Evolutionary conservation across 35 echinoderm and acorn worm species (phyloP), one percentile per base, ranked within the genome.

Genomic region (Diadema setosum): DNA sequence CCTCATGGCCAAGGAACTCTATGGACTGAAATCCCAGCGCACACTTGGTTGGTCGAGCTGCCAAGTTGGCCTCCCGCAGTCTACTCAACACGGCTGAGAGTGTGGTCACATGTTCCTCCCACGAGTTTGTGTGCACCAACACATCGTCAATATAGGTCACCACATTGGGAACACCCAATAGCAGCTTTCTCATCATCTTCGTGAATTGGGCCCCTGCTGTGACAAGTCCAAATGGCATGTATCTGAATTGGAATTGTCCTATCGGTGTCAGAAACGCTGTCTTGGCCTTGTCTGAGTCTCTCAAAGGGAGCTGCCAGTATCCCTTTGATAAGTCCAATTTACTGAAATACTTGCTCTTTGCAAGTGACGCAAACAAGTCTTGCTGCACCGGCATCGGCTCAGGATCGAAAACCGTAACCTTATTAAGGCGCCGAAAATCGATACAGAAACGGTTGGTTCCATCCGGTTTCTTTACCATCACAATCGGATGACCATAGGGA

Each of bases 71-170:
- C n/a, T n/a, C n/a, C n/a, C n/a, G n/a, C n/a, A n/a, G n/a, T n/a
- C n/a, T n/a, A n/a, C n/a, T n/a, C n/a, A n/a, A n/a, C n/a, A n/a
- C n/a, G n/a, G 30, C 26, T 23, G 5, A 17, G 5, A 95, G 3
- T 82, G 86, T 46, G 11, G 18, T 8, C 33, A 92, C 31, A 70
- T 95, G 89, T 56, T 91, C 83, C 24, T 86, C 75, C 50, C 82
- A 87, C 21, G 74, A 32, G 0, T 70, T 21, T 40, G 48, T 83
- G 45, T 81, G 73, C 0, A 89, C 80, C 5, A 65, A 30, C 11
- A 94, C 46, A 82, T 91, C 88, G 87, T 91, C 82, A 34, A 91
- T 95, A 42, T 91, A 95, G 35, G 78, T 88, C 0, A 55, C 70
- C 11, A 88, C 86, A 2, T 59, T 39, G 15, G 11, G 5, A 14